Evolutionary conservation across 2,888 invertebrate genomes (phyloP).

Genomic region (Trichogramma evanescens): DNA sequence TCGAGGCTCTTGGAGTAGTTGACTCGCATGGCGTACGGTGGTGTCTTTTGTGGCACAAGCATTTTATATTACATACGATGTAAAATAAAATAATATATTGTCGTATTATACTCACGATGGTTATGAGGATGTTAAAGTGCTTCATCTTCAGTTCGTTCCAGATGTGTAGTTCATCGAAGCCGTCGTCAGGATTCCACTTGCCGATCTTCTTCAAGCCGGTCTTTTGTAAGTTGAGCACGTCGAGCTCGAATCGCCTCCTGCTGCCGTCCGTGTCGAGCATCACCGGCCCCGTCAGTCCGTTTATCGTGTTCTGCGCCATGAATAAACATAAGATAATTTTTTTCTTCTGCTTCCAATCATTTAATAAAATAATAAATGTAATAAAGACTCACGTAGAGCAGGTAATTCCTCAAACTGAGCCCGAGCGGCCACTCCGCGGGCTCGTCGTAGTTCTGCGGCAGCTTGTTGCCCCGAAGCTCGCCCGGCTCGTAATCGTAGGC

Average conservation of each 20-base stretch:
- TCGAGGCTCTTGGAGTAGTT: constrained; percentile 58
- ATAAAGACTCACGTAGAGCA: constrained; percentile 60
- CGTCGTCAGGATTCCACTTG: constrained; percentile 60
- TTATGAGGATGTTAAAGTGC: constrained; percentile 67
- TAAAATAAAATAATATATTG: neutral
- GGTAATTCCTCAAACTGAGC: constrained; percentile 71
- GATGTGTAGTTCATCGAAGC: constrained; percentile 50
- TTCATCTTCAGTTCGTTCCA: constrained; percentile 33
- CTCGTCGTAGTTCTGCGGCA: constrained; percentile 57
- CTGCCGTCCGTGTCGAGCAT: constrained; percentile 74
- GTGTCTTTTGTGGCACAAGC: no score
- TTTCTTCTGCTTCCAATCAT: neutral
- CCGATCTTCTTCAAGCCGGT: constrained; percentile 63
- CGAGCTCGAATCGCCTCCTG: constrained; percentile 62
- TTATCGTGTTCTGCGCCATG: constrained; percentile 53
- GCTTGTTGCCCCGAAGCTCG: constrained; percentile 14
- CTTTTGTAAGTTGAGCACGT: constrained; percentile 59
- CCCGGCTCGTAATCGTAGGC: constrained; percentile 32
- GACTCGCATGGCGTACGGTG: constrained; percentile 83
- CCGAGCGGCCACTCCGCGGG: constrained; percentile 68
- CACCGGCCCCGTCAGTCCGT: constrained; percentile 70
- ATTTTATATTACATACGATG: no score
- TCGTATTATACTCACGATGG: constrained; percentile 51
- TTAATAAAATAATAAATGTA: neutral
- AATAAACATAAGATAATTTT: neutral